Evolutionary conservation across 1,140 invertebrate species (phyloP), one percentile per base, ranked within the genome.

Genomic region (Diorhabda carinulata): DNA sequence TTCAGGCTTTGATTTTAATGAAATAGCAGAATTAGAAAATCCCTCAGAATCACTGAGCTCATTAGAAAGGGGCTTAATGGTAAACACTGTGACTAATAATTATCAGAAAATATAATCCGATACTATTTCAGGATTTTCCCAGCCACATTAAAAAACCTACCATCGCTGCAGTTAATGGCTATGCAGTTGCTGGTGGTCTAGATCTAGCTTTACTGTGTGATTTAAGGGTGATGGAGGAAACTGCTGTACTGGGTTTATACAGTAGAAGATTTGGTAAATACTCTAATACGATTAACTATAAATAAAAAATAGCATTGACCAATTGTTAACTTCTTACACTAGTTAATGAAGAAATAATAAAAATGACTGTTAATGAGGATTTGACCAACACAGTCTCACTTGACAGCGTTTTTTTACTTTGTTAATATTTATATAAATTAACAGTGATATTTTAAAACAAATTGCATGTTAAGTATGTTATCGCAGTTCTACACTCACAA

Each of bases 171-270:
- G 85, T 98, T 4, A 88, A 86, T 81, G 96, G 96, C 2, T 96
- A 91, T 83, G 92, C 93, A 44, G 89, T 97, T 4, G 96, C 91
- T 6, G 90, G 91, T 71, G 96, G 95, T 0, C 86, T 98, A 69
- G 96, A 98, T 80, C 81, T 98, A 64, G 93, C 95, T 0, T 79
- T 98, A 0, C 89, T 94, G 83, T 97, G 95, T 84, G 96, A 98
- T 83, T 80, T 98, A 7, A 86, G 95, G 68, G 87, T 98, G 2
- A 85, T 95, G 65, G 95, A 97, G 78, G 90, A 95, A 61, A 90
- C 87, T 3, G 91, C 95, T 4, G 82, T 92, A 2, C 80, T 97
- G 74, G 95, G 95, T 25, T 90, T 94, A 73, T 89, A 91, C 69
- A 91, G 91, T 77, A 85, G 94, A 76, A 86, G 94, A 81, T 95